These are phyloP conservation scores for Hanleya hanleyi DNA, from an alignment of 2,888 invertebrate genomes.

Conservation along the genomic window DNA sequence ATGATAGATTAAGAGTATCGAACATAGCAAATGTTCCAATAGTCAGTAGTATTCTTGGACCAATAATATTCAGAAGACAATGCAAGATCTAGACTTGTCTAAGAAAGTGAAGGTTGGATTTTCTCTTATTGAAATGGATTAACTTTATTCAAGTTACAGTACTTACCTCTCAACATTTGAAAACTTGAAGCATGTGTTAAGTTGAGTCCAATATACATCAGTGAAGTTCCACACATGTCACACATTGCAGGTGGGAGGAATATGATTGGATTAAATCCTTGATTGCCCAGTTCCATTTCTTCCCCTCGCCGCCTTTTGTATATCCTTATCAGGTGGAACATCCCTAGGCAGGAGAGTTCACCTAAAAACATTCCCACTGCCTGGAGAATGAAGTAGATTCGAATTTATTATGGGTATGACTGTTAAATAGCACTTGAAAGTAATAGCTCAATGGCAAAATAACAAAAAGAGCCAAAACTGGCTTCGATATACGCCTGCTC, in stretches of 20 bases:
- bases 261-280: slow-evolving; percentile 85
- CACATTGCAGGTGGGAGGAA: slow-evolving; percentile 90
- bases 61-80: too few species aligned
- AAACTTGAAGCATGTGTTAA: slow-evolving; percentile 95
- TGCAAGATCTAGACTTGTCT: too few species aligned
- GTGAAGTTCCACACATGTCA: slow-evolving; percentile 90
- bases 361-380: slow-evolving; percentile 95
- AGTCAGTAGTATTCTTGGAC: too few species aligned
- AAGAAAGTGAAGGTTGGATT: too few species aligned
- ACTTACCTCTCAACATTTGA: slow-evolving; percentile 94
- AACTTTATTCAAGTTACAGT: too few species aligned
- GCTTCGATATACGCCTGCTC: too few species aligned
- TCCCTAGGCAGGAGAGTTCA: slow-evolving; percentile 88
- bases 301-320: slow-evolving; percentile 74
- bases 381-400: too few species aligned
- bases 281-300: slow-evolving; percentile 26
- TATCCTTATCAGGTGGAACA: slow-evolving; percentile 82
- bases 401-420: neutral
- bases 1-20: neutral
- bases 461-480: too few species aligned
- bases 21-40: neutral
- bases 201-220: slow-evolving; percentile 93
- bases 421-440: too few species aligned
- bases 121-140: too few species aligned
- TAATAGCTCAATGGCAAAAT: neutral